Evolutionary conservation across 2,888 invertebrate species (phyloP).

Genomic region (Volucella bombylans): DNA sequence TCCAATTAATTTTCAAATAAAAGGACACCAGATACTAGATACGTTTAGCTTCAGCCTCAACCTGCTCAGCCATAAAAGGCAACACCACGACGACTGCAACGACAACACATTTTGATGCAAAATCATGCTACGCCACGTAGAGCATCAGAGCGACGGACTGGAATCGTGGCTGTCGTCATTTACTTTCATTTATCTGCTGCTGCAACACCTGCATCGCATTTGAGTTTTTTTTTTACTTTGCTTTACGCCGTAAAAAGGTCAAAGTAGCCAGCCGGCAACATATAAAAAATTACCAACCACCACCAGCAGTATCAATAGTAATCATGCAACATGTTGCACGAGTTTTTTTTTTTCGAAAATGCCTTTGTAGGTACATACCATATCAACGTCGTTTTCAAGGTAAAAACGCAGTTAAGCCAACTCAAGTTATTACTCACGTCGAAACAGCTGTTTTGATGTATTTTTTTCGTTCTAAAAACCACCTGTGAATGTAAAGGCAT

Average conservation of each 20-base stretch:
- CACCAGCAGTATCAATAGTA: neutral
- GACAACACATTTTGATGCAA: constrained; percentile 48
- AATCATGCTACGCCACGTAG: constrained; percentile 59
- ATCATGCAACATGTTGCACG: constrained; percentile 45
- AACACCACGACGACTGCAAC: constrained; percentile 18
- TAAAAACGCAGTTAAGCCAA: constrained; percentile 31
- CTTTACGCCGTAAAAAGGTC: constrained; percentile 53
- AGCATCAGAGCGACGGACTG: constrained; percentile 10
- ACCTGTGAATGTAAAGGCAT: constrained; percentile 61
- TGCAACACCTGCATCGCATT: constrained; percentile 11
- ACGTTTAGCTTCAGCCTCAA: constrained; percentile 9
- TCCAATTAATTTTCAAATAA: constrained; percentile 71
- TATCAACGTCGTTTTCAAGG: constrained; percentile 36
- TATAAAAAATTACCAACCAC: constrained; percentile 39
- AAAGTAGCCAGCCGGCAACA: constrained; percentile 48
- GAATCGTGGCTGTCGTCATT: constrained; percentile 42
- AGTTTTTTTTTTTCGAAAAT: neutral
- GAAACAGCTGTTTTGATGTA: constrained; percentile 58
- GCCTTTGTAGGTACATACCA: too few relatives aligned
- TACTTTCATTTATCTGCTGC: constrained; percentile 68
- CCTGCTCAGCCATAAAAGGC: constrained; percentile 56
- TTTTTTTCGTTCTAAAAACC: constrained; percentile 35
- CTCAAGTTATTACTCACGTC: constrained; percentile 22
- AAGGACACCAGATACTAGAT: neutral
- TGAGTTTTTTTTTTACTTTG: constrained; percentile 4